These are phyloP conservation scores for Sitobion miscanthi DNA, from an alignment of 1,140 invertebrate species.

Conservation along the genomic window DNA sequence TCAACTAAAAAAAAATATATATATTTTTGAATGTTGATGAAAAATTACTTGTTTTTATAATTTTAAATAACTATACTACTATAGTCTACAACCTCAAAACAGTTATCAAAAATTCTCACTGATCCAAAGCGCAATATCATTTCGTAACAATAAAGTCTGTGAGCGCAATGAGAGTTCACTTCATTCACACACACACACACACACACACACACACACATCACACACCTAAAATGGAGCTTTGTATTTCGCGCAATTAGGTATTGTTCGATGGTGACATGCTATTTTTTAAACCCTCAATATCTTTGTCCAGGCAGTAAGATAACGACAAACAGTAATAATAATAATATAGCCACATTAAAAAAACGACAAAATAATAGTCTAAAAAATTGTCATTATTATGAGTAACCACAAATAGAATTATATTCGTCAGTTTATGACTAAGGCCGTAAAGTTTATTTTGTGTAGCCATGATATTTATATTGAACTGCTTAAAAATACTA, in stretches of 20 bases:
- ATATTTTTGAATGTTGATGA: not conserved
- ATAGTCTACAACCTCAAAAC: not conserved
- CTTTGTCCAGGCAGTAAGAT: slow-evolving; percentile 11
- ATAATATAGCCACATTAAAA: slow-evolving; percentile 37
- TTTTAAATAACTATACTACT: not conserved
- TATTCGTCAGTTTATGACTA: not conserved
- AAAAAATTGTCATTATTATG: slow-evolving; percentile 21
- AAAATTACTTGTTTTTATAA: not conserved
- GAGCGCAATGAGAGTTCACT: not conserved
- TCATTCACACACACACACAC: not conserved
- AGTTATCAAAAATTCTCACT: not conserved
- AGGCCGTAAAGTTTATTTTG: not conserved
- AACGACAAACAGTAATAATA: slow-evolving; percentile 33
- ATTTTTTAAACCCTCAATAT: slow-evolving; percentile 35
- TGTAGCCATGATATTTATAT: not conserved
- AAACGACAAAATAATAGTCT: slow-evolving; percentile 28
- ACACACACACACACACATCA: not conserved
- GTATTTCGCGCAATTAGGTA: slow-evolving; percentile 37
- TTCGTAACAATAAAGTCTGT: not conserved
- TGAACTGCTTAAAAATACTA: slow-evolving; percentile 42
- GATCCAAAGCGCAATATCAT: not conserved
- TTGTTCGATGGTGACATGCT: slow-evolving; percentile 49
- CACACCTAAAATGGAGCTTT: slow-evolving; percentile 30
- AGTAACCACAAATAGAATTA: slow-evolving; percentile 32
- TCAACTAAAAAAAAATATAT: not conserved